Conservation (phyloP, 2,888 invertebrate species). For the Ephialtes manifestator region DNA sequence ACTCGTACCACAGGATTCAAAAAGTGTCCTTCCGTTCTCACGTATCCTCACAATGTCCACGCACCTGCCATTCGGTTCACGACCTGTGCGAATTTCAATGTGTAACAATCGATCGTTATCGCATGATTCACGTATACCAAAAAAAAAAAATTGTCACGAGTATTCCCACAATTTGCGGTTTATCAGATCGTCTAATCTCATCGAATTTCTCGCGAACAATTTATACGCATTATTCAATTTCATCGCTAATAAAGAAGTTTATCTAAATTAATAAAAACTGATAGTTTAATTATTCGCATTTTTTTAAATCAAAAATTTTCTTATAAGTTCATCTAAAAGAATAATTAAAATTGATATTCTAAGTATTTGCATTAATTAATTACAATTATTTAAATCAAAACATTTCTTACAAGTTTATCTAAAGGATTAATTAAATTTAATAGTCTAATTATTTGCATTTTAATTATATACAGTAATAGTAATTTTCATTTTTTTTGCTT, state of each 20-base stretch:
- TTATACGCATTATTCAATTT: neutral
- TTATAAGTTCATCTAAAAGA: no score
- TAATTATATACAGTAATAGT: no score
- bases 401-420: no score
- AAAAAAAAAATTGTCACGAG: neutral
- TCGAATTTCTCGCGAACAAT: neutral
- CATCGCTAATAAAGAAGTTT: neutral
- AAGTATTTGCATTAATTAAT: no score
- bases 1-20: conserved; percentile 82
- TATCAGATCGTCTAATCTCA: neutral
- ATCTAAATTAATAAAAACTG: neutral
- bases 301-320: no score
- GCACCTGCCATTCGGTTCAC: conserved; percentile 82
- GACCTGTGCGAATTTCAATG: conserved; percentile 73
- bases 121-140: neutral
- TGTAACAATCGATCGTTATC: neutral
- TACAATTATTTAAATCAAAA: no score
- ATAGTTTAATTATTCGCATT: neutral
- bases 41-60: conserved; percentile 82
- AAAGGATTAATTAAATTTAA: no score
- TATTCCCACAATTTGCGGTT: neutral
- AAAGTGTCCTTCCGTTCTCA: conserved; percentile 81
- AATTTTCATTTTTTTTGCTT: no score
- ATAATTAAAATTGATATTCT: no score
- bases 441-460: no score